Conservation (phyloP, 2,888 invertebrate genomes). For the Orthonychiurus folsomi region DNA sequence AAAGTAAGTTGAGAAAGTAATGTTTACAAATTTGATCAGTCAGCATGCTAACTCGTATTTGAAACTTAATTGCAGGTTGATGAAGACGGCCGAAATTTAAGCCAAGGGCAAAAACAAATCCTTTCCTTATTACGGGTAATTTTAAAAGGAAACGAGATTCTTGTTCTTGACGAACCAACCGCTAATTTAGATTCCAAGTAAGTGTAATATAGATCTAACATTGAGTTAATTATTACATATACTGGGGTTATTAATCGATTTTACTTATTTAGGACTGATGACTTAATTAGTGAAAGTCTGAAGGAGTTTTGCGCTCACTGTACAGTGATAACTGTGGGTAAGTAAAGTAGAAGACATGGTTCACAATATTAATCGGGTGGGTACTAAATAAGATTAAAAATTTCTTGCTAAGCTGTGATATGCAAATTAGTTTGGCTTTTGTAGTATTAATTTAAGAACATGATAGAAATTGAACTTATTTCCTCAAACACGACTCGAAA, state of each 20-base stretch:
- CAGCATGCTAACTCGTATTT: no score
- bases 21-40: no score
- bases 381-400: no score
- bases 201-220: no score
- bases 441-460: no score
- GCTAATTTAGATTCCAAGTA: neutral
- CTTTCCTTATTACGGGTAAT: neutral
- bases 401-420: no score
- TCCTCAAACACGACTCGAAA: no score
- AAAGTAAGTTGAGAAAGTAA: neutral
- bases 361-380: no score
- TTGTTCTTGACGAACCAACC: conserved; percentile 5
- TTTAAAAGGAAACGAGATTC: conserved; percentile 2
- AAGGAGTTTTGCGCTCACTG: conserved; percentile 5
- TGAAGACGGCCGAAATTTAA: conserved; percentile 2
- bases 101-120: conserved; percentile 7
- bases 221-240: neutral
- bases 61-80: conserved; percentile 2
- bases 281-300: neutral
- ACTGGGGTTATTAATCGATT: neutral
- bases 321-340: conserved; percentile 9
- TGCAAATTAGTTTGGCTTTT: no score
- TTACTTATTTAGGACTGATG: conserved; percentile 6
- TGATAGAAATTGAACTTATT: no score
- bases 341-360: no score